Conservation (phyloP, 2,113 vertebrate species). For the Pomatorhinus ruficollis region DNA sequence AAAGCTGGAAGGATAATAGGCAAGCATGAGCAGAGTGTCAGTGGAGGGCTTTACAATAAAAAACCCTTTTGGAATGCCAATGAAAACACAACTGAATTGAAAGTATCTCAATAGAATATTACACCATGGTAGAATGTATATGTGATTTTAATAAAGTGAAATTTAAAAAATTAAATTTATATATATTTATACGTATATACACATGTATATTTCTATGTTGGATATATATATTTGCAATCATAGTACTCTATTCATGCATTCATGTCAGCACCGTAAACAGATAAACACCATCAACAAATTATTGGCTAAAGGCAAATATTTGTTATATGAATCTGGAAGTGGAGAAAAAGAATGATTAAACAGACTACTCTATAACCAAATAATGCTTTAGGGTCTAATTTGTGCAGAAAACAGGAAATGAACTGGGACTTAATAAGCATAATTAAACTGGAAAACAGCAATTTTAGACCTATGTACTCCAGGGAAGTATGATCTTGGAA, state of each 20-base stretch:
- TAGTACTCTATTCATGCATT: background rate
- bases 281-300: background rate
- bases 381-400: conserved; percentile 17
- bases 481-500: background rate
- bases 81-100: conserved; percentile 51
- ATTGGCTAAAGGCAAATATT: conserved; percentile 3
- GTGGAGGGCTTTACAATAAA: conserved; percentile 46
- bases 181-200: background rate
- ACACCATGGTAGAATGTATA: conserved; percentile 17
- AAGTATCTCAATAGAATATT: conserved; percentile 55
- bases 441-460: conserved; percentile 48
- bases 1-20: conserved; percentile 68
- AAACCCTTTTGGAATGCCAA: conserved; percentile 19
- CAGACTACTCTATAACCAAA: conserved; percentile 8
- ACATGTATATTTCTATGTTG: background rate
- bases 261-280: background rate
- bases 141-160: conserved; percentile 50
- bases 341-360: conserved; percentile 25
- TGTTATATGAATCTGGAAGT: conserved; percentile 24
- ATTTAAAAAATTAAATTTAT: conserved; percentile 24
- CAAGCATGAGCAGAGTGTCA: conserved; percentile 57
- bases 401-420: conserved; percentile 53
- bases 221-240: background rate
- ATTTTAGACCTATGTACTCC: conserved; percentile 28
- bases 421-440: conserved; percentile 44